Conservation (phyloP, 2,113 vertebrate species). For the Sterrhoptilus dennistouni region DNA sequence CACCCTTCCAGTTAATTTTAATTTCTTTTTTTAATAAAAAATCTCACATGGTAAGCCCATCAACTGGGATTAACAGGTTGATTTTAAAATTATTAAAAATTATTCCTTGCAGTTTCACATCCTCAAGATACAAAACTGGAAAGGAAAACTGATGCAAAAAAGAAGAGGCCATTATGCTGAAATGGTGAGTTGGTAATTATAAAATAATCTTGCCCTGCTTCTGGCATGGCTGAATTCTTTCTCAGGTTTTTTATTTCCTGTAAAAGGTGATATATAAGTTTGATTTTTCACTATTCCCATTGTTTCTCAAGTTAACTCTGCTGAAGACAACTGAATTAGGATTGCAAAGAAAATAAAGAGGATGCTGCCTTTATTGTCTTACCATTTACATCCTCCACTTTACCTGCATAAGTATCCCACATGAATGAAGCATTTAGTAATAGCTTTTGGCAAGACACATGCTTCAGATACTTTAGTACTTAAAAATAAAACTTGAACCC, state of each 20-base stretch:
- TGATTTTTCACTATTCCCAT: neutral
- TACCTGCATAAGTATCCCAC: neutral
- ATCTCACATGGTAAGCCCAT: neutral
- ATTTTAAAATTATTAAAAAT: neutral
- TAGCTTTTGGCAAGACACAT: neutral
- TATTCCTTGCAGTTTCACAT: neutral
- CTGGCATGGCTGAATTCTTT: neutral
- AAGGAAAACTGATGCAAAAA: neutral
- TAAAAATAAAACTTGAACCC: neutral
- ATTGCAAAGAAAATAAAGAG: neutral
- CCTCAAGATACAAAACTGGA: neutral
- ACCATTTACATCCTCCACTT: neutral
- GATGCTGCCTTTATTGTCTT: neutral
- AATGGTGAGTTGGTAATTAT: neutral
- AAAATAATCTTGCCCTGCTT: neutral
- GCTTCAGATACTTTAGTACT: neutral
- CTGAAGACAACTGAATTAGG: neutral
- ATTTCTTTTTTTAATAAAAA: neutral
- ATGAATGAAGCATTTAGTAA: neutral
- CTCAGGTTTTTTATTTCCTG: neutral
- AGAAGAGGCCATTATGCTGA: accelerated
- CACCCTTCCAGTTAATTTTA: neutral
- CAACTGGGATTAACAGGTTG: neutral
- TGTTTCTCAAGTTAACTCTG: neutral
- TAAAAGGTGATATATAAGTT: neutral